A percentile compares a stretch with the other conserved stretches of the same genome.
These are phyloP conservation scores for Drosophila guanche DNA, from an alignment of 1,140 invertebrate species.

Conservation along the genomic window DNA sequence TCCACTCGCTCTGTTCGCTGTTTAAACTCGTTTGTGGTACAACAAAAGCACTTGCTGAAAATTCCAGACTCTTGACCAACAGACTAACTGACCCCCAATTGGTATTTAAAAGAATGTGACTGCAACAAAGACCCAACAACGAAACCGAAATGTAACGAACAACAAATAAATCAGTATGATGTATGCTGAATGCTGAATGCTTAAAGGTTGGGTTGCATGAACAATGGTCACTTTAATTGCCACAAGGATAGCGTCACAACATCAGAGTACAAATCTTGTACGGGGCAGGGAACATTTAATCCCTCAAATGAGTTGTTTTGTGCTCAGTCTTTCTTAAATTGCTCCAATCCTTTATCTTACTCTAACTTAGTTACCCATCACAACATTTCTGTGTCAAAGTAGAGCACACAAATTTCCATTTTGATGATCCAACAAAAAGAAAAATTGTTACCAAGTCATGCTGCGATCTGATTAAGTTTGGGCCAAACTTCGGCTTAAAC, in stretches of 20 bases:
- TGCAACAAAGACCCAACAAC: slow-evolving; percentile 31
- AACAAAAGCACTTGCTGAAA: slow-evolving; percentile 48
- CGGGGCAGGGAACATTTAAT: no score
- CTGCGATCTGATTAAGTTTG: slow-evolving; percentile 43
- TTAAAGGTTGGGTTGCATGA: slow-evolving; percentile 1
- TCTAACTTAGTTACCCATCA: no score
- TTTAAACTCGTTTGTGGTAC: slow-evolving; percentile 60
- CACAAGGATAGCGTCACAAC: slow-evolving; percentile 24
- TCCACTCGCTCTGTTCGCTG: slow-evolving; percentile 25
- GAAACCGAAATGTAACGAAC: slow-evolving; percentile 17
- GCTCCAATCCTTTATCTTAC: no score
- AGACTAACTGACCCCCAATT: slow-evolving; percentile 62
- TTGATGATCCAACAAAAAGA: background rate
- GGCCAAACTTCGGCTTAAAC: slow-evolving; percentile 25
- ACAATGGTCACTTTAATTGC: slow-evolving; percentile 38
- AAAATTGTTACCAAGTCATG: slow-evolving; percentile 20
- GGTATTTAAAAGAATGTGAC: slow-evolving; percentile 66
- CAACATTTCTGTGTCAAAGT: no score
- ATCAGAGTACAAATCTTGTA: background rate
- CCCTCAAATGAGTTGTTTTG: no score
- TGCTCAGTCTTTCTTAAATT: no score
- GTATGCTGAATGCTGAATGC: background rate
- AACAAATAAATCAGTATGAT: slow-evolving; percentile 42
- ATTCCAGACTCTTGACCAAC: slow-evolving; percentile 55
- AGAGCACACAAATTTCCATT: slow-evolving; percentile 9